phyloP scores from a whole-genome alignment of 2,113 vertebrate genomes.

The Vombatus ursinus region DNA sequence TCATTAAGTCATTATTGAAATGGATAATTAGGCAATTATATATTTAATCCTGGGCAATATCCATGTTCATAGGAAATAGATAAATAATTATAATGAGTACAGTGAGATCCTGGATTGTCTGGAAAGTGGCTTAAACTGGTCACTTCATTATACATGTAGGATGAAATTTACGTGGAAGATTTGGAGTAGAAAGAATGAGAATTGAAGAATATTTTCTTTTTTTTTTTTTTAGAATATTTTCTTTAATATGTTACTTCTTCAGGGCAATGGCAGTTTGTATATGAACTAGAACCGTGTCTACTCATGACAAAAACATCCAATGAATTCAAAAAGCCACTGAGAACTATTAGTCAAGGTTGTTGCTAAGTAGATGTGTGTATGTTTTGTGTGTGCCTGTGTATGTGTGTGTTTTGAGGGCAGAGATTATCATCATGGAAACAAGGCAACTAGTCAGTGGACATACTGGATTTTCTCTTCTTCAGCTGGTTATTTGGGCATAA shows the following conservation, averaged over 20 bases:
- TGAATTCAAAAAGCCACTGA: background rate
- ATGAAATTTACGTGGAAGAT: background rate
- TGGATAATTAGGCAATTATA: background rate
- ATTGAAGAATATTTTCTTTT: background rate
- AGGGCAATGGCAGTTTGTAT: background rate
- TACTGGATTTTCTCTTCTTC: background rate
- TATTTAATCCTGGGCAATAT: background rate
- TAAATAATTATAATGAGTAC: background rate
- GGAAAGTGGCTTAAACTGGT: background rate
- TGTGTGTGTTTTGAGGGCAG: background rate
- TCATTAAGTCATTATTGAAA: background rate
- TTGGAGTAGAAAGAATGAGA: background rate
- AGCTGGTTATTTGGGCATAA: background rate
- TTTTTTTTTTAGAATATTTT: too few relatives aligned
- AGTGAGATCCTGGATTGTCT: background rate
- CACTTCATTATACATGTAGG: background rate
- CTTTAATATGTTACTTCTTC: background rate
- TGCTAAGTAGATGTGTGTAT: background rate
- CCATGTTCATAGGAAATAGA: background rate
- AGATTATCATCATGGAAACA: background rate
- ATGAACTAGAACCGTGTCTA: background rate
- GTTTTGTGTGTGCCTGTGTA: background rate
- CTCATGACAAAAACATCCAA: background rate
- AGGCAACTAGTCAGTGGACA: background rate
- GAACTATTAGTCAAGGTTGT: constrained; percentile 1